A percentile compares a stretch with the other conserved stretches of the same genome.
Conservation (phyloP, 2,888 invertebrate genomes). For the Syrista parreyssii region DNA sequence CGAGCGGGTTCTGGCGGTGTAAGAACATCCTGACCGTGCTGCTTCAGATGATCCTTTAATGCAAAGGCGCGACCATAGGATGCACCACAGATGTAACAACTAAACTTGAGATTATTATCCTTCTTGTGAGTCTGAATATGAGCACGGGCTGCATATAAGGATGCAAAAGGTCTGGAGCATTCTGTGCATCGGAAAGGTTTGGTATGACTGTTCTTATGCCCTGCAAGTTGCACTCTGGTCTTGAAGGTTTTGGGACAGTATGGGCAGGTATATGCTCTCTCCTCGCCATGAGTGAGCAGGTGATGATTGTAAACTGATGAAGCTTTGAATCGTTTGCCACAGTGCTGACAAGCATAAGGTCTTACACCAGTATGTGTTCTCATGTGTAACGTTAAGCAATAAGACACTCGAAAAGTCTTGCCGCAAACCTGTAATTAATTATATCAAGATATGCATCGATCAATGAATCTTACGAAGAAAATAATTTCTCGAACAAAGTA, state of each 20-base stretch:
- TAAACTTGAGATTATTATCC: slow-evolving; percentile 77
- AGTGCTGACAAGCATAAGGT: slow-evolving; percentile 80
- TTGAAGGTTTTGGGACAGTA: slow-evolving; percentile 84
- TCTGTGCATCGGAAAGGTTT: slow-evolving; percentile 83
- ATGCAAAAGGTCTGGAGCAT: slow-evolving; percentile 80
- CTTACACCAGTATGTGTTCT: slow-evolving; percentile 83
- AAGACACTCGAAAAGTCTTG: slow-evolving; percentile 82
- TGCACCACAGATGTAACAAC: slow-evolving; percentile 79
- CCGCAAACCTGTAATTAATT: slow-evolving; percentile 72
- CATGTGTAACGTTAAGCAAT: slow-evolving; percentile 83
- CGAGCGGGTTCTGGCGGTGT: slow-evolving; percentile 56
- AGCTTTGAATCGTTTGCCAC: slow-evolving; percentile 81
- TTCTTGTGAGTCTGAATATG: slow-evolving; percentile 81
- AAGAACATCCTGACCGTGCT: slow-evolving; percentile 69
- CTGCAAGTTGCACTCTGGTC: slow-evolving; percentile 81
- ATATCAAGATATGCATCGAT: slow-evolving; percentile 8
- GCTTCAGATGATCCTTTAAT: slow-evolving; percentile 78
- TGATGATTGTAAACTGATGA: slow-evolving; percentile 85
- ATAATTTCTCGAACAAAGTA: neutral
- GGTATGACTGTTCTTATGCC: slow-evolving; percentile 84
- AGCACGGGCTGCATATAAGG: slow-evolving; percentile 79
- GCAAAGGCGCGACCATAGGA: slow-evolving; percentile 82
- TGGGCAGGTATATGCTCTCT: slow-evolving; percentile 81
- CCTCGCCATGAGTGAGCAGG: slow-evolving; percentile 78
- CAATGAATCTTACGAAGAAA: neutral